Evolutionary conservation across 2,113 vertebrate species (phyloP).

Genomic region (Centropus unirufus): DNA sequence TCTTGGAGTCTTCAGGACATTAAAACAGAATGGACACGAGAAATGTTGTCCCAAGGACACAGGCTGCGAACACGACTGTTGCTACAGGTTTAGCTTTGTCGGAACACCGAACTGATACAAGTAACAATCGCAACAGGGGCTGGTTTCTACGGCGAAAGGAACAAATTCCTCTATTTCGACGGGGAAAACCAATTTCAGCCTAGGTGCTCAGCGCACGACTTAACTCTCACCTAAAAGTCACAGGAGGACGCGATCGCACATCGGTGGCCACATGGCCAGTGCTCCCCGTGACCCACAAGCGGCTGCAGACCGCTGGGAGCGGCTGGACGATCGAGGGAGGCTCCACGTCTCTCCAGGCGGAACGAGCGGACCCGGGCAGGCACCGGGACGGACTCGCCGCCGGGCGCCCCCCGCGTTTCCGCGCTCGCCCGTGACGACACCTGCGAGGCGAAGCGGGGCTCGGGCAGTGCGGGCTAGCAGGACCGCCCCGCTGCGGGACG

Average conservation of each 20-base stretch:
- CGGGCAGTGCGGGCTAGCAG: neutral
- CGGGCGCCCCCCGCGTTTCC: too few relatives aligned
- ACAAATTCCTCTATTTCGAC: neutral
- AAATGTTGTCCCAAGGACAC: neutral
- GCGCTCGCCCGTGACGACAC: neutral
- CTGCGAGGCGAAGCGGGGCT: neutral
- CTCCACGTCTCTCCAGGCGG: neutral
- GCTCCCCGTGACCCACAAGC: neutral
- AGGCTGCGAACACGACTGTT: neutral
- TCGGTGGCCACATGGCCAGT: fast-evolving
- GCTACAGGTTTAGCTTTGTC: neutral
- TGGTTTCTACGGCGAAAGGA: neutral
- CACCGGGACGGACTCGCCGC: neutral
- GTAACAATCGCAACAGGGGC: neutral
- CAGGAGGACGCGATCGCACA: too few relatives aligned
- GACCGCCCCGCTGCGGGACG: too few relatives aligned
- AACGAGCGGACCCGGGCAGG: neutral
- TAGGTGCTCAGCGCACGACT: neutral
- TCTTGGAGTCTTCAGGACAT: neutral
- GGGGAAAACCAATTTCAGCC: neutral
- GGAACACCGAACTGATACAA: neutral
- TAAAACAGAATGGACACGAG: neutral
- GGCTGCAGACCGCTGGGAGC: fast-evolving
- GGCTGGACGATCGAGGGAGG: too few relatives aligned
- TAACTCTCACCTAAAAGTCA: neutral